Percentiles rank a stretch among this genome's conserved stretches.
These are phyloP conservation scores for Ophiodon elongatus DNA, from an alignment of 2,113 vertebrate species.

Conservation along the genomic window DNA sequence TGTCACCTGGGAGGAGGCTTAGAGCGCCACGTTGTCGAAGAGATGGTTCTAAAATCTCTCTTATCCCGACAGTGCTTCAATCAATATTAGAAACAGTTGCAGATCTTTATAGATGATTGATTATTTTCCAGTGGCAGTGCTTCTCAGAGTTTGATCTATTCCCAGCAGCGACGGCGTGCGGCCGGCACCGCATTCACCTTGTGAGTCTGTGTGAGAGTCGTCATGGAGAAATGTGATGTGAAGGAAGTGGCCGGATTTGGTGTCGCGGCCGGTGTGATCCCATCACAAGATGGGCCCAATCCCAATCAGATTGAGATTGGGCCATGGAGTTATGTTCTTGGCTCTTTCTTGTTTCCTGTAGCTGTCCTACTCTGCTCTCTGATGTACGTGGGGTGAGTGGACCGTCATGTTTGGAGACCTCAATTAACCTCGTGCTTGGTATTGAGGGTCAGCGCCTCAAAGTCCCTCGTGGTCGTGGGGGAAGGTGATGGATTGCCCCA, in stretches of 20 bases:
- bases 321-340: not conserved
- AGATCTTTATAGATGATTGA: not conserved
- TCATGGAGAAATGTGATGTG: too few relatives aligned
- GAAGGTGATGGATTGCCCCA: not conserved
- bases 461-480: not conserved
- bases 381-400: not conserved
- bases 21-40: not conserved
- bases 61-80: not conserved
- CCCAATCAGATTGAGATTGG: too few relatives aligned
- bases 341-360: not conserved
- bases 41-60: not conserved
- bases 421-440: not conserved
- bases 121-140: too few relatives aligned
- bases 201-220: too few relatives aligned
- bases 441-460: not conserved
- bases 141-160: too few relatives aligned
- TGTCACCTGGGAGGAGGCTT: not conserved
- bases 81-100: not conserved
- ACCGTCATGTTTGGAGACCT: not conserved
- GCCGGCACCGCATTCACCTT: too few relatives aligned
- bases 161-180: too few relatives aligned
- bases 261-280: too few relatives aligned
- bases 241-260: not conserved
- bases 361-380: not conserved
- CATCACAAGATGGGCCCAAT: not conserved